A percentile compares a stretch with the other conserved stretches of the same genome.
Conservation (phyloP, 2,888 invertebrate genomes). For the Carcina quercana region DNA sequence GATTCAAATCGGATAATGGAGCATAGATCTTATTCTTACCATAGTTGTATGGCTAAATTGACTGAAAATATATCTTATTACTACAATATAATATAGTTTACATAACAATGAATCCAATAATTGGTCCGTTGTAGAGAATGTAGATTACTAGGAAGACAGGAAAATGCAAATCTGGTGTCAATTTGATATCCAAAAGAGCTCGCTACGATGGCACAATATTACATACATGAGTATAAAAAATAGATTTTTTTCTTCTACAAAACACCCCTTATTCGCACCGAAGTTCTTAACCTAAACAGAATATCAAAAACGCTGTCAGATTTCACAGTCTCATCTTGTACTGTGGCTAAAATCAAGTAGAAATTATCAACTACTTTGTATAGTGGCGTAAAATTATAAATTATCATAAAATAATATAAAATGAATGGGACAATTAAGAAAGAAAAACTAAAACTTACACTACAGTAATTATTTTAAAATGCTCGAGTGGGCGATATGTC, state of each 20-base stretch:
- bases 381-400: too few relatives aligned
- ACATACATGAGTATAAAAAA: constrained; percentile 31
- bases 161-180: constrained; percentile 30
- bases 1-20: constrained; percentile 14
- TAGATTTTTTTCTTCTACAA: constrained; percentile 23
- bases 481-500: constrained; percentile 10
- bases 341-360: too few relatives aligned
- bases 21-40: constrained; percentile 20
- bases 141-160: constrained; percentile 6
- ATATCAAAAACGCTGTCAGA: too few relatives aligned
- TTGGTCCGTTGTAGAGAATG: constrained; percentile 9
- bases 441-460: too few relatives aligned
- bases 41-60: constrained; percentile 36
- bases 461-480: not conserved
- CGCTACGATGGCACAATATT: constrained; percentile 40
- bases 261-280: constrained; percentile 35
- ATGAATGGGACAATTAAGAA: too few relatives aligned
- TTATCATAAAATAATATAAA: too few relatives aligned
- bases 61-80: constrained; percentile 25
- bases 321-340: too few relatives aligned
- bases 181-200: constrained; percentile 19
- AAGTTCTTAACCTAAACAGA: constrained; percentile 27
- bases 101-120: constrained; percentile 8
- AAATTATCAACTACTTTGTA: too few relatives aligned
- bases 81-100: constrained; percentile 19